phyloP scores from a whole-genome alignment of 1,140 invertebrate species.

The Zeugodacus cucurbitae region DNA sequence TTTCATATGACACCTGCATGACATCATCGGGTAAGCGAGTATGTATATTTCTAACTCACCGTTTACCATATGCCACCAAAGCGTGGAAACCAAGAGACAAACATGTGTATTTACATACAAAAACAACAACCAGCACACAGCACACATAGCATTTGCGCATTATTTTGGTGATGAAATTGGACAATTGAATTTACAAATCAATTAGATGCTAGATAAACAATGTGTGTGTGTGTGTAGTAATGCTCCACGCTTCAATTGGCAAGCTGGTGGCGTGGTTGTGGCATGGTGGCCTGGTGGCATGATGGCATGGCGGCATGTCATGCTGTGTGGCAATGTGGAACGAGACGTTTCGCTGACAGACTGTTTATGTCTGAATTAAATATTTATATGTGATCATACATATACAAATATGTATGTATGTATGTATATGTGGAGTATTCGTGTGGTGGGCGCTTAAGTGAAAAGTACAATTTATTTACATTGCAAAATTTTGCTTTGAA shows the following conservation, averaged over 20 bases:
- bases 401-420: background rate
- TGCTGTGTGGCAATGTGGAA: slow-evolving; percentile 28
- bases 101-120: background rate
- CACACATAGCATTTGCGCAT: background rate
- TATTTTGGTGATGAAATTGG: slow-evolving; percentile 34
- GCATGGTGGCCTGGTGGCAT: background rate
- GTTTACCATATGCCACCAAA: slow-evolving; percentile 4
- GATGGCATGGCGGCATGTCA: background rate
- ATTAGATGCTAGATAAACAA: slow-evolving; percentile 2
- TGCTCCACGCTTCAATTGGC: slow-evolving; percentile 12
- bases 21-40: background rate
- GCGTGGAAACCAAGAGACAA: background rate
- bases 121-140: background rate
- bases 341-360: slow-evolving; percentile 9
- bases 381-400: background rate
- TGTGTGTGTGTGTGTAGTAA: background rate
- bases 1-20: slow-evolving; percentile 22
- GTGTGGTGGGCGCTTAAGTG: background rate
- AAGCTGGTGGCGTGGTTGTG: background rate
- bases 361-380: background rate
- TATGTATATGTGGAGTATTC: background rate
- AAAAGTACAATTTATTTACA: slow-evolving; percentile 26
- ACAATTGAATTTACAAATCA: slow-evolving; percentile 37
- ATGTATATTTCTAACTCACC: background rate
- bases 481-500: slow-evolving; percentile 28